A percentile compares a stretch with the other conserved stretches of the same genome.
These are phyloP conservation scores for Apogon talboti DNA, from an alignment of 2,797 vertebrate genomes.

Conservation along the genomic window DNA sequence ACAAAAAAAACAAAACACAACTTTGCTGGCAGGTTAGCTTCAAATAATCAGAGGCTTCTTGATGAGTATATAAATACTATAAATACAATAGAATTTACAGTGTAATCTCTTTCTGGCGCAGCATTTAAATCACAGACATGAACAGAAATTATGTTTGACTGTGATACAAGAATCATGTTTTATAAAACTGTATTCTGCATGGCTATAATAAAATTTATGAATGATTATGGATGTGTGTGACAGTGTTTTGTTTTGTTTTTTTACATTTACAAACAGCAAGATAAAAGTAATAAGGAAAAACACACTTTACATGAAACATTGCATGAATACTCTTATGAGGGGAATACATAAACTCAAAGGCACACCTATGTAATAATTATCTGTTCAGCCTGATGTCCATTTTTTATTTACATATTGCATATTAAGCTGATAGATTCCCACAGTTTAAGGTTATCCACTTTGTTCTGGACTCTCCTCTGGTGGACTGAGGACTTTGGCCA, in stretches of 20 bases:
- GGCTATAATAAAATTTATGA: conserved; percentile 55
- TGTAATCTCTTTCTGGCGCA: conserved; percentile 29
- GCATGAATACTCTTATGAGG: background rate
- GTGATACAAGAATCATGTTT: conserved; percentile 43
- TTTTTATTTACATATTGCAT: conserved; percentile 20
- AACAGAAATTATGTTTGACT: conserved; percentile 37
- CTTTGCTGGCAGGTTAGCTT: conserved; percentile 16
- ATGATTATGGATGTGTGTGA: conserved; percentile 37
- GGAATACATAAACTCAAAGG: conserved; percentile 23
- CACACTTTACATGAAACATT: background rate
- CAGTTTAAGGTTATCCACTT: conserved; percentile 12
- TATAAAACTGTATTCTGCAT: conserved; percentile 40
- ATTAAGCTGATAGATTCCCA: conserved; percentile 14
- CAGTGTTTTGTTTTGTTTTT: background rate
- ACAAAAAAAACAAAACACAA: no score
- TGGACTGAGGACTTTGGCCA: conserved; percentile 51
- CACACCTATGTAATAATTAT: conserved; percentile 34
- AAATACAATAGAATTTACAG: background rate
- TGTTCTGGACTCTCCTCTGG: conserved; percentile 56
- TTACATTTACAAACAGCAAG: background rate
- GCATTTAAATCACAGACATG: conserved; percentile 24
- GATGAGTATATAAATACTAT: conserved; percentile 22
- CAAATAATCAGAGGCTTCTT: conserved; percentile 23
- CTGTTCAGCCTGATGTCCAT: conserved; percentile 39
- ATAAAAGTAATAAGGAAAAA: no score